Evolutionary conservation across 2,888 invertebrate species (phyloP).

Genomic region (Drosophila paramelanica): DNA sequence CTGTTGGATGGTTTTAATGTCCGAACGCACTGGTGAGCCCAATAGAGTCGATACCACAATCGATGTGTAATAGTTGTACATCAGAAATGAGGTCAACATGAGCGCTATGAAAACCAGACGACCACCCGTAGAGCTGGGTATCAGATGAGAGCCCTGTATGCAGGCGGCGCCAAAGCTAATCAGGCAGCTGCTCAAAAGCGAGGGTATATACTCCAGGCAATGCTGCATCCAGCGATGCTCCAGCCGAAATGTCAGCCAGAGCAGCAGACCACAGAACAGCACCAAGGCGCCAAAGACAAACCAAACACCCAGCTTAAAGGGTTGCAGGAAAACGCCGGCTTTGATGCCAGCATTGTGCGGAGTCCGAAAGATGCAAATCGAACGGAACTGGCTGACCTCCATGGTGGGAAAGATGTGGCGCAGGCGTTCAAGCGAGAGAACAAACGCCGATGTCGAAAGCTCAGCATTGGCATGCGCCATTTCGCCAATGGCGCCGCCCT

Average conservation of each 20-base stretch:
- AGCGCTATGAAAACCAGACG: conserved; percentile 80
- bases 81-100: conserved; percentile 84
- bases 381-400: conserved; percentile 74
- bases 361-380: conserved; percentile 87
- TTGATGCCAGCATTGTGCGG: conserved; percentile 87
- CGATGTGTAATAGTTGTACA: conserved; percentile 88
- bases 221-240: conserved; percentile 65
- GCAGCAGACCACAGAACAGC: conserved; percentile 75
- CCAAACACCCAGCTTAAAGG: conserved; percentile 87
- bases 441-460: conserved; percentile 60
- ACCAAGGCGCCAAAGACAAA: conserved; percentile 84
- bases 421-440: conserved; percentile 58
- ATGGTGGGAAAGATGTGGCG: conserved; percentile 48
- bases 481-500: conserved; percentile 79
- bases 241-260: conserved; percentile 82
- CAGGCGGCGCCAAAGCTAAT: conserved; percentile 86
- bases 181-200: conserved; percentile 80
- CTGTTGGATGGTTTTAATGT: conserved; percentile 86
- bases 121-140: conserved; percentile 85
- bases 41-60: conserved; percentile 88
- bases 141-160: conserved; percentile 85
- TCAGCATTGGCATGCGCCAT: conserved; percentile 72
- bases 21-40: conserved; percentile 86
- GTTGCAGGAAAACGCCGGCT: conserved; percentile 87
- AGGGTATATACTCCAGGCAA: conserved; percentile 74